Percentiles rank a stretch among this genome's conserved stretches.
phyloP scores from a whole-genome alignment of 2,797 vertebrate species.

The Balearica regulorum region DNA sequence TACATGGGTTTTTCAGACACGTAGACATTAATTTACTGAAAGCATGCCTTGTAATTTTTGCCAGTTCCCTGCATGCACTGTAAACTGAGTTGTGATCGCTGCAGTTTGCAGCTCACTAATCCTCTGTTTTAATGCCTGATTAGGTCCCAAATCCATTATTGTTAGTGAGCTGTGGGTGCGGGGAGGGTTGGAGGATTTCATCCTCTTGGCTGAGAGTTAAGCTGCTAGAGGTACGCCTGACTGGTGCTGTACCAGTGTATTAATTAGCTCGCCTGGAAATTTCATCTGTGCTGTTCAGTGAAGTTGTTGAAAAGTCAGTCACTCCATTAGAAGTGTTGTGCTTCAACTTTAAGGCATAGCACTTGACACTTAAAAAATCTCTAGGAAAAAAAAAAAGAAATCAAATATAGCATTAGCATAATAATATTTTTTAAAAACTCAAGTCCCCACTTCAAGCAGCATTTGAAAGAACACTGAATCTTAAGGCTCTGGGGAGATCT shows the following conservation, averaged over 20 bases:
- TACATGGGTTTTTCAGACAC: not conserved
- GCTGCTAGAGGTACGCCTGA: not conserved
- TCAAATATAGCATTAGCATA: not conserved
- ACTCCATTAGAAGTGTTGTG: not conserved
- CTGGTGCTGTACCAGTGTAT: not conserved
- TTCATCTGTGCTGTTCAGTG: not conserved
- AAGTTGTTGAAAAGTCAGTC: conserved; percentile 33
- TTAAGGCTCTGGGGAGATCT: not conserved
- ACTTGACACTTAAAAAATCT: not conserved
- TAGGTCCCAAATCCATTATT: conserved; percentile 46
- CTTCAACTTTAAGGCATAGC: not conserved
- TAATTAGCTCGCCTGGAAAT: conserved; percentile 44
- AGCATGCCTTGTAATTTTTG: not conserved
- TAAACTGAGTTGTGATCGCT: fast-evolving
- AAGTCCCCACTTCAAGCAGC: not conserved
- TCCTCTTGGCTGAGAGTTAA: conserved; percentile 16
- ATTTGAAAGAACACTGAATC: not conserved
- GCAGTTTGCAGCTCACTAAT: conserved; percentile 7
- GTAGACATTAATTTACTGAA: not conserved
- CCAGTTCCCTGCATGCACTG: not conserved
- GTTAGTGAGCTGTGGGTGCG: conserved; percentile 28
- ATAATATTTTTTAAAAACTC: conserved; percentile 1
- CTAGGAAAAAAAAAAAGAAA: not conserved
- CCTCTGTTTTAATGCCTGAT: conserved; percentile 59
- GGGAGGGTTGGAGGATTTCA: conserved; percentile 38